Evolutionary conservation across 2,113 vertebrate genomes (phyloP), one percentile per base, ranked within the genome.

Genomic region (Leucopsar rothschildi): DNA sequence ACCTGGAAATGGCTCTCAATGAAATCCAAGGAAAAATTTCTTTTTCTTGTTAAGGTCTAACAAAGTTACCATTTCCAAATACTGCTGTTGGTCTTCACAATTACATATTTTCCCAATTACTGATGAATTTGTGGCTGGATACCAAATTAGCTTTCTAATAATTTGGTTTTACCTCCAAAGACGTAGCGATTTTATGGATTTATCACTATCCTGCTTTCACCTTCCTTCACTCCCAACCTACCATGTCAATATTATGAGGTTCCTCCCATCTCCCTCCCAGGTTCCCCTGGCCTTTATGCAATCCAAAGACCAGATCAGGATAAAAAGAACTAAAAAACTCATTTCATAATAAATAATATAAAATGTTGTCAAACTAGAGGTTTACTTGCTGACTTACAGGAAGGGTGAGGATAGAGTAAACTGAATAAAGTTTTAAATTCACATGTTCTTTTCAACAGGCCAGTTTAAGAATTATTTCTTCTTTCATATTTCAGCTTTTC

Each of bases 181-280:
- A 21, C 7, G 12, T 13, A 20, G 10, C 8, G 6, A 35, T 50
- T 50, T 57, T 29, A 73, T 11, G 59, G 31, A 78, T 82, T 23
- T 59, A 33, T 49, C 37, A 80, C 16, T 31, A 45, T 22, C 11
- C 27, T 45, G 23, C 29, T 60, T 72, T 47, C 17, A 29, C 16
- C 11, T 66, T n/a, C n/a, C n/a, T 73, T 61, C 49, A 27, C 24
- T 76, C 27, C 24, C 44, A 59, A 35, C 9, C 29, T 68, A 47
- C 14, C 23, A 29, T 0, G 6, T 27, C 56, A 85, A 1, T 42
- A 59, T 21, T 22, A 44, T 0, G 1, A 24, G 27, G n/a, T 22
- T 78, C 37, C 15, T 84, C 60, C 17, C 5, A 2, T 5, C 12
- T 40, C 35, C 22, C 50, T 66, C 3, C 21, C 21, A 47, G 21